Conservation (phyloP, 2,888 invertebrate species). For the Drosophila kuntzei region DNA sequence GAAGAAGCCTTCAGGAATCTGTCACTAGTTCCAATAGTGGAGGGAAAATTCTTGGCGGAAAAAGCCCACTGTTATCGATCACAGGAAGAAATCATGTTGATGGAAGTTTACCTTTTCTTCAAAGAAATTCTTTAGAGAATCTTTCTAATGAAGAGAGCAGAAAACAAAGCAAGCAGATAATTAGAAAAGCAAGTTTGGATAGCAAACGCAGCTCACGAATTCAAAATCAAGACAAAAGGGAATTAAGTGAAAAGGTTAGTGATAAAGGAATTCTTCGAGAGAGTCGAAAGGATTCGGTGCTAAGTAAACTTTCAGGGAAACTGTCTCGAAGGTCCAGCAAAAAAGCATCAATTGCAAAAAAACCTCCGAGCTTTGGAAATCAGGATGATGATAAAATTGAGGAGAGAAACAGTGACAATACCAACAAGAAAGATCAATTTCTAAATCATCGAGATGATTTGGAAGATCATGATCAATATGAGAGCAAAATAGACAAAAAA, state of each 20-base stretch:
- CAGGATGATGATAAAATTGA: neutral
- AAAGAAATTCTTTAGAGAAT: neutral
- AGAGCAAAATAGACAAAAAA: no score
- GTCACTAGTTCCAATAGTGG: neutral
- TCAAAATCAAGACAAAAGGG: neutral
- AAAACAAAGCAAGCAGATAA: neutral
- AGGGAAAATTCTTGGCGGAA: neutral
- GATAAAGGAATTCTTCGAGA: neutral
- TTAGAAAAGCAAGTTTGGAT: neutral
- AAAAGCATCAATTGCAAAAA: neutral
- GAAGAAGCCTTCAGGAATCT: neutral
- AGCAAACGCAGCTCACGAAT: neutral
- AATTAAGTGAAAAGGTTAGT: neutral
- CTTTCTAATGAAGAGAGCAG: neutral
- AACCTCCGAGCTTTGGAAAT: neutral
- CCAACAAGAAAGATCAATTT: neutral
- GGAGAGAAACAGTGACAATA: neutral
- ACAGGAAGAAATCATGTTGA: neutral
- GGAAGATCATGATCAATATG: neutral
- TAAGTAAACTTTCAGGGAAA: neutral
- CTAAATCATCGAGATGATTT: neutral
- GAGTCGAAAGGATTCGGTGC: neutral
- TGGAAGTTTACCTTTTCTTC: neutral
- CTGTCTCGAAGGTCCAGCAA: neutral
- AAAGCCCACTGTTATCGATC: neutral